Evolutionary conservation across 2,888 invertebrate genomes (phyloP), one percentile per base, ranked within the genome.

Genomic region (Thelaira solivaga): DNA sequence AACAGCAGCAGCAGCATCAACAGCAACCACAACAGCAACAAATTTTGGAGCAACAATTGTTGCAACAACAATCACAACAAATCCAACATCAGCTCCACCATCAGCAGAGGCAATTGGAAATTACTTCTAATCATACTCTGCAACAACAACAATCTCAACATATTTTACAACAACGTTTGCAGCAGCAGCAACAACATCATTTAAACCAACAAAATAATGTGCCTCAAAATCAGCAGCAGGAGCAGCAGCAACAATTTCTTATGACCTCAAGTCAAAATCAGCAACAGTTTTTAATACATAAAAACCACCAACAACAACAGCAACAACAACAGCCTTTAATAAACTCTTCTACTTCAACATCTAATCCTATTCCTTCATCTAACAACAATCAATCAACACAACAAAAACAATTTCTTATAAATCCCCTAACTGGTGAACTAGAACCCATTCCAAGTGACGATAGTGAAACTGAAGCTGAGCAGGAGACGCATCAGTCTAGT

Each of bases 341-440:
- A 47, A 73, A 49, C 59, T 29, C 64, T 36, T 11, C 41, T 26
- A 18, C 11, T 39, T 29, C 24, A 20, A 10, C 41, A 31, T 49
- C 74, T 13, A 36, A 51, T 20, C 20, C 41, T 34, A 16, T 24
- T 2, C 57, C 72, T 45, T 22, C 31, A 57, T 13, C 57, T 10
- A 45, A 43, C 49, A 71, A 26, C 24, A 29, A 39, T 29, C 64
- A 64, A 41, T 18, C 65, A n/a, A n/a, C 41, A 49, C 72, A 76
- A 92, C 87, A 92, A 93, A 84, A 86, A 59, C 95, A 95, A 90
- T 95, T 95, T 90, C 92, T 97, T 47, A 96, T 97, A 83, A 97
- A 97, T 90, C 96, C 97, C 0, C 91, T 96, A 79, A 96, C 97
- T 80, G 95, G 96, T 41, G 94, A 95, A 85, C 91, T 97, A 84